Base-by-base conservation (phyloP, 2,888 invertebrate species). In the Xylota sylvarum region DNA sequence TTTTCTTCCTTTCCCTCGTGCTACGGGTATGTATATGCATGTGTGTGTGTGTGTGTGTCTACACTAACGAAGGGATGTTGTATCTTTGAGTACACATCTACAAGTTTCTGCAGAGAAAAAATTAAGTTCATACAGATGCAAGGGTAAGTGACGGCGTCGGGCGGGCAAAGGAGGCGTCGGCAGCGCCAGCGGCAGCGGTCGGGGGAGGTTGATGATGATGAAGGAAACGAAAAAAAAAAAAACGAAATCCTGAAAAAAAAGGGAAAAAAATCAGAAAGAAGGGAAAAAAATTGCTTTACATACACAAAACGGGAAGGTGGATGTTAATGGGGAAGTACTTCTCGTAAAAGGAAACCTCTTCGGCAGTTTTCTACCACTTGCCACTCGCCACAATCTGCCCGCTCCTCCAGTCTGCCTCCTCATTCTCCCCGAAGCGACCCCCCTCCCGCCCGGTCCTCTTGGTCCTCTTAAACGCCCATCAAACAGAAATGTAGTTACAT, bases 271-370 rank as follows among this genome's bases (percentile, higher is more conserved):
- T 76, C 65, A 50, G 69, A 80, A 80, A 70, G 76, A 60, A 76
- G 58, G 56, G 69, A 81, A 86, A 86, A 83, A 86, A 81, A 86
- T 86, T 82, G 86, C 81, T 86, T 86, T 86, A 86, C 86, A 86
- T 86, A 86, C 67, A 86, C 77, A 77, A 73, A 86, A 77, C 56
- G 81, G 86, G 82, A 86, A 86, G 81, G 86, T 86, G 67, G 86
- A 86, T 86, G 86, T 86, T 86, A 86, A 86, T 86, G 86, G 86
- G 86, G 86, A 86, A 86, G 86, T 86, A 86, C 86, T 86, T 86
- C 86, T 86, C 81, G 86, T 86, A 86, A 86, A 86, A 86, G 86
- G 86, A 86, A 86, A 86, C 81, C 86, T 86, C 86, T 86, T 86
- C 81, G 81, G 81, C 81, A 82, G 86, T 77, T 77, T 86, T 86